These are phyloP conservation scores for Apodemus speciosus DNA, from an alignment of 2,113 vertebrate species.

Conservation along the genomic window DNA sequence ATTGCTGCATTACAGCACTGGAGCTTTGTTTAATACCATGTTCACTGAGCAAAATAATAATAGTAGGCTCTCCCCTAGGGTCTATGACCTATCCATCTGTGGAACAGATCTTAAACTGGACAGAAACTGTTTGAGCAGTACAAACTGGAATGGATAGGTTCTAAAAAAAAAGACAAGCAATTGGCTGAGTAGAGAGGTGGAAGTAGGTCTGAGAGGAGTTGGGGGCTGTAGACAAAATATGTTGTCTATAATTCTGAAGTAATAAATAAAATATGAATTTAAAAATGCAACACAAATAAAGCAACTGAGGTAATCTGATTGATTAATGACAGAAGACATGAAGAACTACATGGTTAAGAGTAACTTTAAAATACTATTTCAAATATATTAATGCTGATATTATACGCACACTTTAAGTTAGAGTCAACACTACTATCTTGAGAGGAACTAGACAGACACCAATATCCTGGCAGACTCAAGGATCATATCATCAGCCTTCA, in stretches of 20 bases:
- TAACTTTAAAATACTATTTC: slow-evolving; percentile 32
- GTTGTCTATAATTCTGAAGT: background rate
- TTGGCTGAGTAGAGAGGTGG: too few species aligned
- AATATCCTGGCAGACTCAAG: background rate
- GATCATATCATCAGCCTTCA: background rate
- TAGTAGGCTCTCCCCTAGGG: background rate
- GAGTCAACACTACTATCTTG: background rate
- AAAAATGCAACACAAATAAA: background rate
- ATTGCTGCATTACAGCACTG: background rate
- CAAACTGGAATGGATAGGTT: background rate
- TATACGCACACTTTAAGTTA: background rate
- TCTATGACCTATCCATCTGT: background rate
- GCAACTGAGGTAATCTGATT: background rate
- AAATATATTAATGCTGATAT: background rate
- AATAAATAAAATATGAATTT: background rate
- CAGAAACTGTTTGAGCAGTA: background rate
- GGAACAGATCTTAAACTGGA: background rate
- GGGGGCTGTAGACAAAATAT: background rate
- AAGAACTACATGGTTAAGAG: background rate
- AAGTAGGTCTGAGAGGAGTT: background rate
- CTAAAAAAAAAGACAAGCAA: background rate
- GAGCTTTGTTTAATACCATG: background rate
- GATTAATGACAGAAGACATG: background rate
- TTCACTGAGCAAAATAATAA: background rate
- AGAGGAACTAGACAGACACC: background rate